Evolutionary conservation across 1,140 invertebrate species (phyloP).

Genomic region (Cotesia typhae): DNA sequence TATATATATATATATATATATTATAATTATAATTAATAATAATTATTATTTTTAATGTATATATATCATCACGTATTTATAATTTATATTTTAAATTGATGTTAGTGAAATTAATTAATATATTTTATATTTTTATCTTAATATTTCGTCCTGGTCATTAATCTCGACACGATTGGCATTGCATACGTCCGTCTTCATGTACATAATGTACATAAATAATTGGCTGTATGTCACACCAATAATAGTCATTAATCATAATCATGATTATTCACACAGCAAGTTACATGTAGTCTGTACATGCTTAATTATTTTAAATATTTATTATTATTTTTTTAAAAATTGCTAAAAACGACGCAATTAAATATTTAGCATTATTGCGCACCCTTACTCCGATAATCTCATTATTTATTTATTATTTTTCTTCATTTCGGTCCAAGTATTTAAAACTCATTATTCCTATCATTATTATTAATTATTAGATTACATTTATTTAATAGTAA

Average conservation of each 20-base stretch:
- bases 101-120: conserved; percentile 46
- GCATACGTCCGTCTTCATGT: too few relatives aligned
- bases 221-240: too few relatives aligned
- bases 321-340: background rate
- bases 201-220: too few relatives aligned
- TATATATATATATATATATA: conserved; percentile 27
- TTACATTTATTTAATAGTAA: background rate
- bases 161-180: too few relatives aligned
- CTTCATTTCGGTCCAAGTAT: too few relatives aligned
- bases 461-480: too few relatives aligned
- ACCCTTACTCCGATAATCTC: conserved; percentile 8
- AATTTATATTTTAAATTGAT: conserved; percentile 45
- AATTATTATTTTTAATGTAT: conserved; percentile 27
- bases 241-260: too few relatives aligned
- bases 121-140: conserved; percentile 41
- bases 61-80: conserved; percentile 40
- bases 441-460: too few relatives aligned
- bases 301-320: too few relatives aligned
- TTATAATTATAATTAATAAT: conserved; percentile 52
- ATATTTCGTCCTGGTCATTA: conserved; percentile 40
- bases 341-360: background rate
- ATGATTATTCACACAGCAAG: too few relatives aligned
- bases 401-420: too few relatives aligned
- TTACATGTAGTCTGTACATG: too few relatives aligned
- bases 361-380: background rate